Base-by-base conservation (phyloP, 1,140 invertebrate species). In the Pseudomyrmex dendroicus region DNA sequence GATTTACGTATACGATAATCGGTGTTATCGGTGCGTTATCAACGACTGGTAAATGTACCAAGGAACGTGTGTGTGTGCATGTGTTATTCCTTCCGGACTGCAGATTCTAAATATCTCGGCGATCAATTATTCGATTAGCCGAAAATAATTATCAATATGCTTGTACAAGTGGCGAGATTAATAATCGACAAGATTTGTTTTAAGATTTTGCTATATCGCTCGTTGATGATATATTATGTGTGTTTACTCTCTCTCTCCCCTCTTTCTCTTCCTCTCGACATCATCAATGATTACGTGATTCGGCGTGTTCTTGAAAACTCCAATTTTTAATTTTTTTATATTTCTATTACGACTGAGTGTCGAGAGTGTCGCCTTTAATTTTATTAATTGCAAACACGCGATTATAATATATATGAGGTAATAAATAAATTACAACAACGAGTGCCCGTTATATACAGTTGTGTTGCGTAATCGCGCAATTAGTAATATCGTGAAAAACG, bases 41-140 rank as follows among this genome's bases (percentile, higher is more conserved):
- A 54, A 48, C 10, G 2, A 17, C 1, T 57, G 64, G 59, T 82
- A 84, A 66, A 72, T 22, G 22, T 62, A 82, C 48, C 52, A 61
- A 84, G 35, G 7, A 7, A 35, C 35, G 35, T 35, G 35, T 35
- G 35, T 35, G 35, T 35, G 3, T 35, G 57, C 15, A 50, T 80
- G 52, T 73, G 83, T 80, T 87, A 84, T 70, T 84, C 64, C 86
- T 88, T 88, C 77, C 86, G 86, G 76, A 59, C 56, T 48, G 17
- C 56, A 66, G 25, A 85, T 85, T 73, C 73, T 59, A 57, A 85
- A 63, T 85, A 85, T 87, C 72, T 82, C 35, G 7, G 17, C 46
- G 57, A 87, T 88, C 61, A 59, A 87, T 88, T 86, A 80, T 80
- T 86, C 80, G 84, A 88, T 88, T 84, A 86, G 50, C 25, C 57